Evolutionary conservation across 2,888 invertebrate species (phyloP).

Genomic region (Brenthis hecate): DNA sequence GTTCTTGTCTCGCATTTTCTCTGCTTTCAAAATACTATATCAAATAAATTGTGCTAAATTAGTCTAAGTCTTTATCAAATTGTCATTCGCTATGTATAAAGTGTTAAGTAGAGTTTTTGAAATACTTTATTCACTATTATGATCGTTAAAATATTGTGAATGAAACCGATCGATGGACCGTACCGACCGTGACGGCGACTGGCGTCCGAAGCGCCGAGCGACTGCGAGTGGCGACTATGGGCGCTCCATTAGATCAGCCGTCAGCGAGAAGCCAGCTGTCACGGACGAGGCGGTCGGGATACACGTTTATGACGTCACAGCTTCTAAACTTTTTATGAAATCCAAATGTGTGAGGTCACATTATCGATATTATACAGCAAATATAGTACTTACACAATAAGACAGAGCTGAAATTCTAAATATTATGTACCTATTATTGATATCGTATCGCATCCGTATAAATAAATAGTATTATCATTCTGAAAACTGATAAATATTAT

Average conservation of each 20-base stretch:
- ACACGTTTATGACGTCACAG: slow-evolving; percentile 34
- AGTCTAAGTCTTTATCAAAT: neutral
- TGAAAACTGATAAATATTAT: no score
- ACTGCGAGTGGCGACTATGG: slow-evolving; percentile 41
- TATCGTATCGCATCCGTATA: no score
- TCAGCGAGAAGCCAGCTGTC: slow-evolving; percentile 17
- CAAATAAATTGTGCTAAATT: slow-evolving; percentile 5
- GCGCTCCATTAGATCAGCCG: slow-evolving; percentile 2
- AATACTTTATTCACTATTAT: slow-evolving; percentile 39
- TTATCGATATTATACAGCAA: neutral
- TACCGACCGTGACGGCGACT: slow-evolving; percentile 41
- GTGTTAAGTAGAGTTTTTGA: slow-evolving; percentile 4
- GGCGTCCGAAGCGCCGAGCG: slow-evolving; percentile 44
- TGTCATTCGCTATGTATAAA: neutral
- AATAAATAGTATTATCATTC: no score
- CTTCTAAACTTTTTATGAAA: slow-evolving; percentile 11
- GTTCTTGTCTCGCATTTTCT: slow-evolving; percentile 8
- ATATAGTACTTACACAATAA: no score
- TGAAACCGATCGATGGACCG: slow-evolving; percentile 53
- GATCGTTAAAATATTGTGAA: slow-evolving; percentile 58
- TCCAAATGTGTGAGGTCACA: slow-evolving; percentile 10
- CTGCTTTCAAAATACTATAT: neutral
- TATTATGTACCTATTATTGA: no score
- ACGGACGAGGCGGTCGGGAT: slow-evolving; percentile 10
- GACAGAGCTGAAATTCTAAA: no score